Evolutionary conservation across 2,888 invertebrate genomes (phyloP).

Genomic region (Drosophila kuntzei): DNA sequence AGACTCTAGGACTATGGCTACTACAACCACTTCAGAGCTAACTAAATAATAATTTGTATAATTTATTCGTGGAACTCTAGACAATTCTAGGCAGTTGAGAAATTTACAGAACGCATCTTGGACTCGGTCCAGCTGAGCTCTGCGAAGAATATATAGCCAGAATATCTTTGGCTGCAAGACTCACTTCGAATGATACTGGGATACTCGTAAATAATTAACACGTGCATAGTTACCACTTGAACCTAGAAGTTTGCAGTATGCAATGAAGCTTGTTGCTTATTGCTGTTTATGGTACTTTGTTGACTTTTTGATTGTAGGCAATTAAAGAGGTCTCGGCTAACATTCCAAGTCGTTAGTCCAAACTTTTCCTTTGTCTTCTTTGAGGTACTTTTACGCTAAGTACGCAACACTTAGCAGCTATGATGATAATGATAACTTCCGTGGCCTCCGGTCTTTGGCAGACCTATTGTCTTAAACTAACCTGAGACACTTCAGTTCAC

Average conservation of each 20-base stretch:
- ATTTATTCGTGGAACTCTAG: conserved; percentile 63
- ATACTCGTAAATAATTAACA: conserved; percentile 69
- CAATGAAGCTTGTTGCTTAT: too few relatives aligned
- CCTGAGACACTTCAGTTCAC: conserved; percentile 24
- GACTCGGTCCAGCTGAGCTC: conserved; percentile 1
- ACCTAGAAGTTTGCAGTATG: conserved; percentile 19
- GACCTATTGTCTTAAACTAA: conserved; percentile 28
- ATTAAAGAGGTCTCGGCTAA: conserved; percentile 19
- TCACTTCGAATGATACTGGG: conserved; percentile 30
- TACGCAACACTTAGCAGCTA: conserved; percentile 14
- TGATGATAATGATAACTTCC: conserved; percentile 25
- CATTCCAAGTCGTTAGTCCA: conserved; percentile 31
- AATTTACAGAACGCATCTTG: conserved; percentile 57
- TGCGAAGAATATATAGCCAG: neutral
- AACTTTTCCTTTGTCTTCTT: conserved; percentile 41
- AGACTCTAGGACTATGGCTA: neutral
- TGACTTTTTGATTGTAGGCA: conserved; percentile 49
- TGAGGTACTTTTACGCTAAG: conserved; percentile 28
- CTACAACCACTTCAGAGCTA: conserved; percentile 11
- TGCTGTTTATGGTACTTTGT: conserved; percentile 46
- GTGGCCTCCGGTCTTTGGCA: conserved; percentile 20
- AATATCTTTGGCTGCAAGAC: neutral
- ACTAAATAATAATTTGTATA: conserved; percentile 78
- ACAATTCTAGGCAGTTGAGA: conserved; percentile 30
- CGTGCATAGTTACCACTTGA: conserved; percentile 54